These are phyloP conservation scores for Zapornia atra DNA, from an alignment of 2,113 vertebrate species.

Conservation along the genomic window DNA sequence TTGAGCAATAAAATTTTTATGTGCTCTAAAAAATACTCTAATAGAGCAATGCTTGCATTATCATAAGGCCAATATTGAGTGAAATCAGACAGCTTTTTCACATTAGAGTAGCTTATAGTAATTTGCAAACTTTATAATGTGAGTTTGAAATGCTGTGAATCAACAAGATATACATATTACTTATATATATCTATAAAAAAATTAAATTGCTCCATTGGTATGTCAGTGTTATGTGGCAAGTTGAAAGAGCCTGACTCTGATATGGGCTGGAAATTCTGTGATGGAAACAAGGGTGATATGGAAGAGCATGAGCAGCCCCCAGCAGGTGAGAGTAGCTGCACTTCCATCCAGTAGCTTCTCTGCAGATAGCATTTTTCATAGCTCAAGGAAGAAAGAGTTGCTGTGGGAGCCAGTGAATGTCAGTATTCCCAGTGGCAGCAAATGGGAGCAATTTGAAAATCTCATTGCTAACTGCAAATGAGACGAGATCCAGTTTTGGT, in stretches of 20 bases:
- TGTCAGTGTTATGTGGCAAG: not conserved
- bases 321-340: not conserved
- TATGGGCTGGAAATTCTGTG: not conserved
- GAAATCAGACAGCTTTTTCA: conserved; percentile 58
- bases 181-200: not conserved
- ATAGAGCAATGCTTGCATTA: conserved; percentile 42
- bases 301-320: not conserved
- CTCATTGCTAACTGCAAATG: not conserved
- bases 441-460: not conserved
- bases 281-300: not conserved
- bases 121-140: conserved; percentile 49
- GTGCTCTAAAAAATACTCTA: conserved; percentile 45
- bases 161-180: not conserved
- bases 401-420: not conserved
- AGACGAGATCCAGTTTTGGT: not conserved
- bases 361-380: not conserved
- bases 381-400: not conserved
- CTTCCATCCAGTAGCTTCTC: not conserved
- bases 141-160: conserved; percentile 68
- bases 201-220: not conserved
- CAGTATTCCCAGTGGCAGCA: not conserved
- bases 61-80: conserved; percentile 32
- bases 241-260: not conserved
- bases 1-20: conserved; percentile 64
- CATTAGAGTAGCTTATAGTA: conserved; percentile 31